A percentile compares a stretch with the other conserved stretches of the same genome.
phyloP scores from a whole-genome alignment of 2,113 vertebrate species.

The Sphaerodactylus townsendi region DNA sequence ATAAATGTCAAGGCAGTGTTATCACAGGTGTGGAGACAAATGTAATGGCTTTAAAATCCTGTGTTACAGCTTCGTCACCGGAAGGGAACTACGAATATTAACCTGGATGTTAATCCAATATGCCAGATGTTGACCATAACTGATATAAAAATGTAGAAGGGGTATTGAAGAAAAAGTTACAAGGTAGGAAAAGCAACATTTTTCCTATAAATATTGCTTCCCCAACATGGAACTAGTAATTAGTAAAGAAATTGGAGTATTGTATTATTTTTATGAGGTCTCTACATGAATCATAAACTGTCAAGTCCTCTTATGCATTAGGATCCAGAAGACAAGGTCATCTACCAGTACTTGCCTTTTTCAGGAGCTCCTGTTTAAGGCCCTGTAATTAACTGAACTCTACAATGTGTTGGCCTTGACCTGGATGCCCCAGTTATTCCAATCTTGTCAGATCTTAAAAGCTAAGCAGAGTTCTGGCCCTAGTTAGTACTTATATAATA shows the following conservation, averaged over 20 bases:
- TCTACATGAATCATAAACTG: background rate
- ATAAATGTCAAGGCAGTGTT: slow-evolving; percentile 14
- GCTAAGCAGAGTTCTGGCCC: too few relatives aligned
- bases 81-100: slow-evolving; percentile 2
- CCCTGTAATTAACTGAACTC: too few relatives aligned
- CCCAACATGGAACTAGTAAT: background rate
- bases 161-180: background rate
- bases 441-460: too few relatives aligned
- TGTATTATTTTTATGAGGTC: background rate
- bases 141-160: background rate
- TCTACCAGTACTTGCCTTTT: background rate
- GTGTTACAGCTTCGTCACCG: background rate
- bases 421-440: too few relatives aligned
- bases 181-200: background rate
- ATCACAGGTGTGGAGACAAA: slow-evolving; percentile 13
- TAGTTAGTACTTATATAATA: too few relatives aligned
- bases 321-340: background rate
- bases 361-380: too few relatives aligned
- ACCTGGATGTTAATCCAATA: background rate
- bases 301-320: background rate
- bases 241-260: background rate
- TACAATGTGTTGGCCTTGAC: too few relatives aligned
- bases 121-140: background rate
- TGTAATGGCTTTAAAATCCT: slow-evolving; percentile 10
- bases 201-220: background rate